Evolutionary conservation across 2,113 vertebrate species (phyloP).

Genomic region (Otocyon megalotis): DNA sequence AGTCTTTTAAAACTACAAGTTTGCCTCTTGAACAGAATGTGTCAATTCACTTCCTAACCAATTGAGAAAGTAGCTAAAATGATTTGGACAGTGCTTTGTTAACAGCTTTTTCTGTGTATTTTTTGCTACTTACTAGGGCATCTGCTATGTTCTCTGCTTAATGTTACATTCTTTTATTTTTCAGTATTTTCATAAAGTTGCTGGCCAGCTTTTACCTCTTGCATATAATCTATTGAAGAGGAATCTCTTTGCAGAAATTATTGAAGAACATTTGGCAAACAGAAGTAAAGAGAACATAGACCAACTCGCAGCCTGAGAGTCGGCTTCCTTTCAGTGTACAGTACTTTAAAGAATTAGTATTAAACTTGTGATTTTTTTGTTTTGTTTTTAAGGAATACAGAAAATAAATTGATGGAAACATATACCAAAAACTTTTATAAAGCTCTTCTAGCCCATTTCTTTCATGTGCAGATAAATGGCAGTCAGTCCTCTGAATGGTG

Average conservation of each 20-base stretch:
- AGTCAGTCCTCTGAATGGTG: neutral
- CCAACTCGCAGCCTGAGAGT: conserved; percentile 86
- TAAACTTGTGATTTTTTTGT: neutral
- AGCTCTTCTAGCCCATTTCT: neutral
- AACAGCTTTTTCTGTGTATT: neutral
- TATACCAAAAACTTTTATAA: conserved; percentile 50
- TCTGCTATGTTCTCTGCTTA: neutral
- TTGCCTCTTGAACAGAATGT: neutral
- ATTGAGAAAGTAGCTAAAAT: neutral
- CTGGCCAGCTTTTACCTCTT: conserved; percentile 95
- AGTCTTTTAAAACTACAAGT: neutral
- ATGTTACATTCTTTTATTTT: conserved; percentile 35
- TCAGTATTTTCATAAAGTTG: conserved; percentile 98
- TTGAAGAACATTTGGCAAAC: conserved; percentile 91
- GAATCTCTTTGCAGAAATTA: conserved; percentile 93
- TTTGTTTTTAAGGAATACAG: conserved; percentile 63
- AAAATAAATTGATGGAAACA: conserved; percentile 69
- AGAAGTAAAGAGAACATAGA: conserved; percentile 91
- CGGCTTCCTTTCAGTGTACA: neutral
- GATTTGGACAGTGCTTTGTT: neutral
- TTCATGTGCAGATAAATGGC: neutral
- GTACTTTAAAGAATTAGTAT: conserved; percentile 3
- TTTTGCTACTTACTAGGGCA: neutral
- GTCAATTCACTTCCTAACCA: neutral
- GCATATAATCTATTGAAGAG: conserved; percentile 96